These are phyloP conservation scores for Drosophila hydei DNA, from an alignment of 1,140 invertebrate species.

Conservation along the genomic window DNA sequence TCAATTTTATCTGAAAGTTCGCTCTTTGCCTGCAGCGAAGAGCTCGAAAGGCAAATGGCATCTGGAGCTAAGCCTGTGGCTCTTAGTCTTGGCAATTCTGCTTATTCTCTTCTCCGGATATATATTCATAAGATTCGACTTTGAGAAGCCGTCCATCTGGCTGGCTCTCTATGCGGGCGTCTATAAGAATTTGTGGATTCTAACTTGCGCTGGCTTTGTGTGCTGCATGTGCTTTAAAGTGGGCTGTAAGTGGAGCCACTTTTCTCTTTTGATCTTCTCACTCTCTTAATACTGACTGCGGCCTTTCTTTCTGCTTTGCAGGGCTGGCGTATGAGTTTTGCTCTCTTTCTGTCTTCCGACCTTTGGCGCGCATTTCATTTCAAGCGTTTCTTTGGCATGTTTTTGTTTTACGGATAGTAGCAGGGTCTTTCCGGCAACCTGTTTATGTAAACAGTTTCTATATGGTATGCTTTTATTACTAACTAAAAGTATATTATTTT, in stretches of 20 bases:
- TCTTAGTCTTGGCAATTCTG: slow-evolving; percentile 42
- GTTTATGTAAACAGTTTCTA: slow-evolving; percentile 49
- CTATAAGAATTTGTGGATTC: slow-evolving; percentile 71
- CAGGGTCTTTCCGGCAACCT: slow-evolving; percentile 64
- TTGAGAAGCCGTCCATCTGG: slow-evolving; percentile 69
- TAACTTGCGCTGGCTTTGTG: slow-evolving; percentile 62
- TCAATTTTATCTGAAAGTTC: slow-evolving; percentile 56
- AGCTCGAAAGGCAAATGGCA: slow-evolving; percentile 24
- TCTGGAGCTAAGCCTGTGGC: slow-evolving; percentile 55
- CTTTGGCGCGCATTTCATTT: slow-evolving; percentile 68
- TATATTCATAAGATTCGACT: slow-evolving; percentile 69
- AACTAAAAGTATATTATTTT: background rate
- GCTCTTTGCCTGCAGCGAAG: background rate
- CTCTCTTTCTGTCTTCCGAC: slow-evolving; percentile 52
- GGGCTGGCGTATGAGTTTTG: slow-evolving; percentile 65
- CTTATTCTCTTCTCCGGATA: slow-evolving; percentile 57
- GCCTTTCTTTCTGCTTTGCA: slow-evolving; percentile 6
- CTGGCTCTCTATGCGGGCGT: slow-evolving; percentile 71
- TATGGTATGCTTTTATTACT: slow-evolving; percentile 39
- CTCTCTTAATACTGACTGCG: background rate
- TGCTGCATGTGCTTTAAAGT: slow-evolving; percentile 64
- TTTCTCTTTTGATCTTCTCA: no score
- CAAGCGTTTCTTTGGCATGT: slow-evolving; percentile 76
- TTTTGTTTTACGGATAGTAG: slow-evolving; percentile 51
- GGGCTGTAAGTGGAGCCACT: slow-evolving; percentile 60